phyloP scores from a whole-genome alignment of 2,113 vertebrate species.

The Motacilla alba region DNA sequence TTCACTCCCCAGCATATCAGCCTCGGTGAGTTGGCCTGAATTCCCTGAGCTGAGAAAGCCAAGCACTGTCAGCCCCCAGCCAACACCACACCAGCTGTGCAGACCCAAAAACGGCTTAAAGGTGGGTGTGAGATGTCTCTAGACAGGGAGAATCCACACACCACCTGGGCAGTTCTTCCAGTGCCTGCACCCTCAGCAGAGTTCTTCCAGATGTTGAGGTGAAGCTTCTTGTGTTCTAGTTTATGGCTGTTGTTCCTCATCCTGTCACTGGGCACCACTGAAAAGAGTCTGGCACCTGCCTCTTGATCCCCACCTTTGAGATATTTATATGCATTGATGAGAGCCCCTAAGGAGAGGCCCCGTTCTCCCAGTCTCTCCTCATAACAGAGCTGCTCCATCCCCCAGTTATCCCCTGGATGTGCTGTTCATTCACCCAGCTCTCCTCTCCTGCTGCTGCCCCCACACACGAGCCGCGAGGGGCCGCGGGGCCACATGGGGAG shows the following conservation, averaged over 20 bases:
- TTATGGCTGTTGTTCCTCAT: neutral
- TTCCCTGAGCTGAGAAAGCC: neutral
- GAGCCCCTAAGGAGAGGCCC: too few species aligned
- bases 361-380: neutral
- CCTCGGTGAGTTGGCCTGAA: neutral
- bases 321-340: neutral
- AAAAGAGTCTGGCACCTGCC: neutral
- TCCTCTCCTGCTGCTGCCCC: neutral
- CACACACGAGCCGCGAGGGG: rapidly evolving
- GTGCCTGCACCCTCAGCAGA: neutral
- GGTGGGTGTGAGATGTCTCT: too few species aligned
- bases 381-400: neutral
- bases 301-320: neutral
- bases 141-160: neutral
- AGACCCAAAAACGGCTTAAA: neutral
- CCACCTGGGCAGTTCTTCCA: neutral
- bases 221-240: neutral
- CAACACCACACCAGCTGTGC: rapidly evolving
- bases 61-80: neutral
- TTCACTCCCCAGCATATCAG: neutral
- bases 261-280: neutral
- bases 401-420: neutral
- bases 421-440: neutral
- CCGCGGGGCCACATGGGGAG: rapidly evolving
- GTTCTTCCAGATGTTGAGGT: neutral